phyloP scores from a whole-genome alignment of 2,888 invertebrate genomes.

The Microctonus aethiopoides region DNA sequence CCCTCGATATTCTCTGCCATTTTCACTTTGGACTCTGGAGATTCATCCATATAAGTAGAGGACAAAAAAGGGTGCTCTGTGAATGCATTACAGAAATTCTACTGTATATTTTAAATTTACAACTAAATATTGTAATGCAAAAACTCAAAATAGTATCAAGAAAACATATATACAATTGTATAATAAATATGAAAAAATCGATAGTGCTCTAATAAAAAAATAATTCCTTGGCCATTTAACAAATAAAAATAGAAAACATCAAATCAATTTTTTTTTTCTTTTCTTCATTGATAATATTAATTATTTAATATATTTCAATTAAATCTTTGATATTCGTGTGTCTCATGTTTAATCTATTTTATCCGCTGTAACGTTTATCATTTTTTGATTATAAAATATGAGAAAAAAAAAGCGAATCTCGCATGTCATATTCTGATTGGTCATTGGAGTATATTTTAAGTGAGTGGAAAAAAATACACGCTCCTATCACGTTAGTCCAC shows the following conservation, averaged over 20 bases:
- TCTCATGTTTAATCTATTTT: too few species aligned
- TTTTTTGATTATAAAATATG: background rate
- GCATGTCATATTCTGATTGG: conserved; percentile 5
- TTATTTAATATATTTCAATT: too few species aligned
- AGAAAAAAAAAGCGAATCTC: background rate
- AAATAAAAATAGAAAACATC: background rate
- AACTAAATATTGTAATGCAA: background rate
- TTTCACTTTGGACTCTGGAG: too few species aligned
- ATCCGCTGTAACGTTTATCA: too few species aligned
- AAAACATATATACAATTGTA: background rate
- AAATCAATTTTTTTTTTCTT: background rate
- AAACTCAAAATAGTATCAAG: background rate
- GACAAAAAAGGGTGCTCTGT: too few species aligned
- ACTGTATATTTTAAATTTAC: background rate
- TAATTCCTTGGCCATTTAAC: background rate
- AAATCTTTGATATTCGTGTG: too few species aligned
- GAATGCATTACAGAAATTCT: too few species aligned
- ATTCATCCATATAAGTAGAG: too few species aligned
- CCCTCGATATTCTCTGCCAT: too few species aligned
- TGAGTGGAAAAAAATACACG: background rate
- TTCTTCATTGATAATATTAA: too few species aligned
- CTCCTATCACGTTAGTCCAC: conserved; percentile 28
- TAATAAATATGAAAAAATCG: background rate
- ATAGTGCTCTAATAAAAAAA: background rate
- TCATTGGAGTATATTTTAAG: background rate